Base-by-base conservation (phyloP, 92 coral and sea anemone genomes). In the Epizoanthus scotinus region DNA sequence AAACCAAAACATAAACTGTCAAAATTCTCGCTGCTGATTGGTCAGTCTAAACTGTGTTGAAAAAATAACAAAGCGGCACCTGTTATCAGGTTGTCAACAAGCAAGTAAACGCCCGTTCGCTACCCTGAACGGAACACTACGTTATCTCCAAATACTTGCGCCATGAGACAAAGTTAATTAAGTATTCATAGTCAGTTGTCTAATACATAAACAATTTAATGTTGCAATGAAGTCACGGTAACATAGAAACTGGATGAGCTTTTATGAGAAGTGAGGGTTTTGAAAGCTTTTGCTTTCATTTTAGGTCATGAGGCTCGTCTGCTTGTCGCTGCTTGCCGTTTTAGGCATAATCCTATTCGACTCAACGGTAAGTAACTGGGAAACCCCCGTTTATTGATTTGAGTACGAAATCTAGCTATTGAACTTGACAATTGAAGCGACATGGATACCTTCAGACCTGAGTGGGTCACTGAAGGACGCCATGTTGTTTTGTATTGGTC, bases 281-380 rank as follows among this genome's bases (percentile, higher is more conserved):
- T 87, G 88, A 90, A 85, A 87, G 91, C 93, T 92, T 89, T 71
- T 81, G 90, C 83, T 85, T 84, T 83, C 92, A 57, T 78, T 85
- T 74, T 78, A 96, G 99, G 99, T 96, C 93, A 96, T 96, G 99
- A 94, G 99, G 98, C 87, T 91, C 89, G 90, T 94, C 88, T 88
- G 94, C 94, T 86, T 91, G 89, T 90, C 94, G 90, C 86, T 96
- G 93, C 89, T 93, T 83, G 90, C 89, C 91, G 85, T 94, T 84
- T 77, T 91, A 86, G 99, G 95, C 90, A 83, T 96, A 83, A 89
- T 90, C 91, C 94, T 91, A 80, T 81, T 93, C 78, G 78, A 91
- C 83, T 69, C 87, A 56, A 84, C 99, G 99, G 99, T 96, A 90
- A 95, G 98, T 94, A 78, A 74, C 21, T 14, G 7, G 24, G 28